Percentiles rank a stretch among this genome's conserved stretches.
phyloP scores from a whole-genome alignment of 1,140 invertebrate genomes.

The Zaprionus inermis region DNA sequence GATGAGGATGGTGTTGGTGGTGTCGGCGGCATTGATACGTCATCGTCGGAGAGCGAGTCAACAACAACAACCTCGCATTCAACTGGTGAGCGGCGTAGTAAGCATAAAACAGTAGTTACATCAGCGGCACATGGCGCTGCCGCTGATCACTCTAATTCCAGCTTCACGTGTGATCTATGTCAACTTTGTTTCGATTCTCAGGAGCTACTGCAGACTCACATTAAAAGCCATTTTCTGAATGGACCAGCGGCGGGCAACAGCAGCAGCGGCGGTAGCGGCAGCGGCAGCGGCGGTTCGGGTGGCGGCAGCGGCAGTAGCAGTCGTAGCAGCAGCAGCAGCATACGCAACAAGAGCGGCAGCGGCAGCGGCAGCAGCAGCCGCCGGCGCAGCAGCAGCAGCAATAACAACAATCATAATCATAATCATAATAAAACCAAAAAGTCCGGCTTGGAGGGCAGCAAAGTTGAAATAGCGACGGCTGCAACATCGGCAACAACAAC shows the following conservation, averaged over 20 bases:
- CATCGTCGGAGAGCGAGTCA: slow-evolving; percentile 67
- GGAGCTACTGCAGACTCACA: slow-evolving; percentile 78
- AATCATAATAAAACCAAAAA: slow-evolving; percentile 33
- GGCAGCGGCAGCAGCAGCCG: not conserved
- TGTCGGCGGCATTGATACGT: slow-evolving; percentile 39
- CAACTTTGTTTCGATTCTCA: slow-evolving; percentile 83
- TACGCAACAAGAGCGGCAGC: not conserved
- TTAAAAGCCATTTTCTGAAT: slow-evolving; percentile 83
- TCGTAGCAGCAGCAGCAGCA: not conserved
- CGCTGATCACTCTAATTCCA: slow-evolving; percentile 61
- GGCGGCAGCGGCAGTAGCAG: no score
- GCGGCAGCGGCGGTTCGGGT: not conserved
- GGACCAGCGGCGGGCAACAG: slow-evolving; percentile 52
- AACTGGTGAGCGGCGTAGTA: slow-evolving; percentile 73
- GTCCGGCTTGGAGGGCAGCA: slow-evolving; percentile 4
- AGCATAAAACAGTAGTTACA: slow-evolving; percentile 25
- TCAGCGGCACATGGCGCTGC: slow-evolving; percentile 40
- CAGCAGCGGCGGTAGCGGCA: slow-evolving; percentile 2
- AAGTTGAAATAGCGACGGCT: not conserved
- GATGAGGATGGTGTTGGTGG: slow-evolving; percentile 34
- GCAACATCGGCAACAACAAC: not conserved
- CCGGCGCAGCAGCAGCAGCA: slow-evolving; percentile 1
- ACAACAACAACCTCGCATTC: slow-evolving; percentile 65
- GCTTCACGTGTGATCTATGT: slow-evolving; percentile 82
- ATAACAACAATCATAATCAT: slow-evolving; percentile 26